These are phyloP conservation scores for Lithosia quadra DNA, from an alignment of 2,888 invertebrate genomes.

Conservation along the genomic window DNA sequence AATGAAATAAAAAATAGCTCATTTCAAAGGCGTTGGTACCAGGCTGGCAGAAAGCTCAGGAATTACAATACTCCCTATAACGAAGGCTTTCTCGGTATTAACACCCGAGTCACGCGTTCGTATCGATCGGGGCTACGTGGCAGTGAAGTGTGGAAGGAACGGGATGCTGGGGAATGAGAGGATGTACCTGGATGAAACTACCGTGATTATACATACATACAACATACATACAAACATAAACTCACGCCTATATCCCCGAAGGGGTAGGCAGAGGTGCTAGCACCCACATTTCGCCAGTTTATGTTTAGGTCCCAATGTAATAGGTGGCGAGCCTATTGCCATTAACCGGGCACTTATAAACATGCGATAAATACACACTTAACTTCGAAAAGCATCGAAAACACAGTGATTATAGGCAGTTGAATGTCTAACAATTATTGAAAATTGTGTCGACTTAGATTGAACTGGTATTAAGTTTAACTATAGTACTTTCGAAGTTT, in stretches of 20 bases:
- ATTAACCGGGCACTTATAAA: too few species aligned
- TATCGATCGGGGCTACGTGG: conserved; percentile 49
- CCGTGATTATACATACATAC: conserved; percentile 10
- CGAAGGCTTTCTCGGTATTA: conserved; percentile 30
- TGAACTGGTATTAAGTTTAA: too few species aligned
- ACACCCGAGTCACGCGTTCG: conserved; percentile 51
- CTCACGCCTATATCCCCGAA: too few species aligned
- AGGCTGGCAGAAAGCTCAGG: conserved; percentile 40
- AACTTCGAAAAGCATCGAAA: too few species aligned
- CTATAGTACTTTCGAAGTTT: too few species aligned
- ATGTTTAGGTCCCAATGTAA: too few species aligned
- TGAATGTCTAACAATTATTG: not conserved
- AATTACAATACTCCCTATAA: conserved; percentile 43
- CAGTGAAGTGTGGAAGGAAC: conserved; percentile 23
- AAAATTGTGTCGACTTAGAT: not conserved
- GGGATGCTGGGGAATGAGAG: not conserved
- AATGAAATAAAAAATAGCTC: not conserved
- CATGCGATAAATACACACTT: too few species aligned
- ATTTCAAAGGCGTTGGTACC: conserved; percentile 28
- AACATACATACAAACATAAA: too few species aligned
- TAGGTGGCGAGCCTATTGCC: too few species aligned
- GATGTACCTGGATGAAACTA: conserved; percentile 6
- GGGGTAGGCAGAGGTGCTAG: too few species aligned
- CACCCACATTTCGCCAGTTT: too few species aligned
- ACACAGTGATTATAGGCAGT: not conserved